Conservation (phyloP, 2,113 vertebrate species). For the Tylochromis polylepis region DNA sequence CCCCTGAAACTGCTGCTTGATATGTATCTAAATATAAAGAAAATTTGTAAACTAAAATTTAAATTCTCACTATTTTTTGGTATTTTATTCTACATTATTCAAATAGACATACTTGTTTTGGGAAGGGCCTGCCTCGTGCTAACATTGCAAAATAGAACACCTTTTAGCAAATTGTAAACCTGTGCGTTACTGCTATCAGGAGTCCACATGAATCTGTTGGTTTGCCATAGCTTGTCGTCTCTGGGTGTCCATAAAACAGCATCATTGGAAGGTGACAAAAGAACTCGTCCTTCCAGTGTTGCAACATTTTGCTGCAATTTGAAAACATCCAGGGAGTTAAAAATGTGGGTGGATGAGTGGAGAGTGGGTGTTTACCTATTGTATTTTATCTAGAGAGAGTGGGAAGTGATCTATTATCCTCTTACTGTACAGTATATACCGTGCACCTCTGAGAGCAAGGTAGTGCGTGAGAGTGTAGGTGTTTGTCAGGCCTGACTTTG, state of each 20-base stretch:
- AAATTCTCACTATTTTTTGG: background rate
- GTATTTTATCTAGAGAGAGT: slow-evolving; percentile 23
- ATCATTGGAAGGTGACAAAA: background rate
- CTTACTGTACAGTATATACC: background rate
- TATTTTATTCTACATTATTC: background rate
- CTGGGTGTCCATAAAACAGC: background rate
- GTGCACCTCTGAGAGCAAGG: background rate
- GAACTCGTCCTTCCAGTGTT: background rate
- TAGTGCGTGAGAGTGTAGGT: background rate
- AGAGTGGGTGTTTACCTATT: slow-evolving; percentile 22
- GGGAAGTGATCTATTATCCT: slow-evolving; percentile 16
- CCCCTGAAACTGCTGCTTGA: background rate
- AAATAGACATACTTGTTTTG: background rate
- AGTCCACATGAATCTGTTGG: background rate
- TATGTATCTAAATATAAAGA: background rate
- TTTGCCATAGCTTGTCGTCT: background rate
- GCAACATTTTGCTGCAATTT: background rate
- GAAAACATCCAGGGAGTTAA: slow-evolving; percentile 6
- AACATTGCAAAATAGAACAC: background rate
- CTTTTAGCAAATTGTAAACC: background rate
- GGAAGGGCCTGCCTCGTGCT: background rate
- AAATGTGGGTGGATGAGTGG: background rate
- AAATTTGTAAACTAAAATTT: background rate
- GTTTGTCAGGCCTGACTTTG: background rate
- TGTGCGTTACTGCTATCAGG: background rate